Percentiles rank a stretch among this genome's conserved stretches.
Evolutionary conservation across 2,113 vertebrate genomes (phyloP).

Genomic region (Chionomys nivalis): DNA sequence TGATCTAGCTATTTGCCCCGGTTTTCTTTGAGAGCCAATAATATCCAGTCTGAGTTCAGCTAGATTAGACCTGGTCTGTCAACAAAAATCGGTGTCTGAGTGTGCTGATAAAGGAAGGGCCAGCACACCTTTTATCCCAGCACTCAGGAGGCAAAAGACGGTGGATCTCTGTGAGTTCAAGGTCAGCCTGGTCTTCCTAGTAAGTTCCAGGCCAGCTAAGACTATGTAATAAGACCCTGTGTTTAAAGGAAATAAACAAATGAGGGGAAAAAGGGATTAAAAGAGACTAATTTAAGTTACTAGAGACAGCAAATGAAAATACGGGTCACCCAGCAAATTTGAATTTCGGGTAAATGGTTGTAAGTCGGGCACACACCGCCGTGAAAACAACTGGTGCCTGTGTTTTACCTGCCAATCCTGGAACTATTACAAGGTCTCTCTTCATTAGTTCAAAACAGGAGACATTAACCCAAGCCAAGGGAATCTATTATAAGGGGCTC

Average conservation of each 20-base stretch:
- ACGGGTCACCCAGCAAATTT: not conserved
- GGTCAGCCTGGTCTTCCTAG: not conserved
- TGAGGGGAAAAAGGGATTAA: no score
- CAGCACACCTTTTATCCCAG: not conserved
- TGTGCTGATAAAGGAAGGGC: not conserved
- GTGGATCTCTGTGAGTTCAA: not conserved
- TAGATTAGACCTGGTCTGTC: not conserved
- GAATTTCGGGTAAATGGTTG: conserved; percentile 19
- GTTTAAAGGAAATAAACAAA: not conserved
- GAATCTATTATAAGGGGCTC: not conserved
- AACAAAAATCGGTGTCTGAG: not conserved
- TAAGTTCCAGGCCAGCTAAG: not conserved
- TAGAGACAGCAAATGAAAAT: not conserved
- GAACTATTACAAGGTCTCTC: not conserved
- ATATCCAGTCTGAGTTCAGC: not conserved
- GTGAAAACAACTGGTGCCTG: not conserved
- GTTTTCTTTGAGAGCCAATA: not conserved
- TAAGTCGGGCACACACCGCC: not conserved
- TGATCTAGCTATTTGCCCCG: not conserved
- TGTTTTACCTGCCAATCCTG: not conserved
- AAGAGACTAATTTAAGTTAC: not conserved
- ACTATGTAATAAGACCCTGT: not conserved
- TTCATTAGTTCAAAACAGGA: not conserved
- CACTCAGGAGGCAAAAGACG: no score
- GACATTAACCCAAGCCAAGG: not conserved